These are phyloP conservation scores for Nemurella pictetii DNA, from an alignment of 2,888 invertebrate genomes.

Conservation along the genomic window DNA sequence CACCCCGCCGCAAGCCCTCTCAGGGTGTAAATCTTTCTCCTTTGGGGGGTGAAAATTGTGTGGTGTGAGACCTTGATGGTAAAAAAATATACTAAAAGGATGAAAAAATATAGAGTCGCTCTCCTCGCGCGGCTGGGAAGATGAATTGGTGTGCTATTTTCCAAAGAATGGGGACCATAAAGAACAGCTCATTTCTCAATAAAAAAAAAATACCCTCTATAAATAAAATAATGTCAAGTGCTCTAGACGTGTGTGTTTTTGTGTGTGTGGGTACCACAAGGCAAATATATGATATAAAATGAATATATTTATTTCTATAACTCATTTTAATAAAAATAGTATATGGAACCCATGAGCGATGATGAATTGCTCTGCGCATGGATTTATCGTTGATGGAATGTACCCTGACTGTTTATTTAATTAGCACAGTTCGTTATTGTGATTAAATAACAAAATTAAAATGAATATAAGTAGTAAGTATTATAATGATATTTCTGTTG, in stretches of 20 bases:
- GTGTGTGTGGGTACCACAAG: not conserved
- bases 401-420: not conserved
- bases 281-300: not conserved
- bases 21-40: constrained; percentile 41
- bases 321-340: not conserved
- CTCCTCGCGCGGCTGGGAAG: constrained; percentile 28
- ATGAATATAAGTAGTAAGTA: not conserved
- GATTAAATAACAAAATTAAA: not conserved
- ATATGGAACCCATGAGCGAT: not conserved
- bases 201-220: constrained; percentile 1
- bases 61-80: constrained; percentile 13
- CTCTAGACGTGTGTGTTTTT: not conserved
- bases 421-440: not conserved
- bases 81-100: constrained; percentile 28
- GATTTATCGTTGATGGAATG: not conserved
- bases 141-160: constrained; percentile 37
- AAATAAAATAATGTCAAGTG: constrained; percentile 9
- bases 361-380: not conserved
- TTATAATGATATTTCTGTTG: not conserved
- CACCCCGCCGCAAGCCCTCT: constrained; percentile 22
- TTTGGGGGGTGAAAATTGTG: constrained; percentile 33
- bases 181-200: constrained; percentile 26
- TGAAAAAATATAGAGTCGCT: constrained; percentile 33
- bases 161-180: constrained; percentile 11
- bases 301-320: not conserved